A percentile compares a stretch with the other conserved stretches of the same genome.
Conservation (phyloP, 2,797 vertebrate species). For the Myotis vivesi region DNA sequence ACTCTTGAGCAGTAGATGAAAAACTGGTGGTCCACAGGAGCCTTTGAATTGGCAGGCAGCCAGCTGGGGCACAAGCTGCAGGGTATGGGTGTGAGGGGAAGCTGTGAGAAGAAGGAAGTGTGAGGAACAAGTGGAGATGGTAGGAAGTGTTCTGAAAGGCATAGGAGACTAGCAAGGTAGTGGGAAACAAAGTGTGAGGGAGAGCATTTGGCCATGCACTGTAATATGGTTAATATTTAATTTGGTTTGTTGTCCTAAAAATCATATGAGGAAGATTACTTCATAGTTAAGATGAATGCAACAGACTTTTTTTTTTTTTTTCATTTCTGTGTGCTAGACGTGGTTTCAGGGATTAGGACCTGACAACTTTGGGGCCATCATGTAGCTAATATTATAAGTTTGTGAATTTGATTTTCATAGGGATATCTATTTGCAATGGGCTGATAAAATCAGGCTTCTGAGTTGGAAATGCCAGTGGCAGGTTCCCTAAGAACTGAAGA, state of each 20-base stretch:
- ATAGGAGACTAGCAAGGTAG: background rate
- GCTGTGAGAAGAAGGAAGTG: background rate
- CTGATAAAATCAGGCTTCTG: background rate
- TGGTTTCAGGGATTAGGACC: no score
- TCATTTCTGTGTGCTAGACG: background rate
- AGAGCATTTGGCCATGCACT: background rate
- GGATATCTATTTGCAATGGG: background rate
- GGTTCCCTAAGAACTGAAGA: background rate
- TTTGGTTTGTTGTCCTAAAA: background rate
- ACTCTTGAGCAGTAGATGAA: background rate
- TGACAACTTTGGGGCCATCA: background rate
- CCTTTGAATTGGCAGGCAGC: background rate
- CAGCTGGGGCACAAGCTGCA: slow-evolving; percentile 33
- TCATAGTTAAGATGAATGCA: background rate
- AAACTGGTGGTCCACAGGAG: background rate
- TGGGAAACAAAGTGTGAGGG: background rate
- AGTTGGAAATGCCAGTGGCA: background rate
- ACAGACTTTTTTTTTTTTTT: background rate
- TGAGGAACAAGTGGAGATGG: background rate
- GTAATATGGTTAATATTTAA: background rate
- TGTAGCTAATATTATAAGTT: background rate
- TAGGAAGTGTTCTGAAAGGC: slow-evolving; percentile 44
- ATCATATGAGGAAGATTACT: background rate
- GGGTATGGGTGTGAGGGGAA: background rate
- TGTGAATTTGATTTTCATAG: background rate